Percentiles rank a stretch among this genome's conserved stretches.
These are phyloP conservation scores for Chlorodrepanis virens DNA, from an alignment of 2,113 vertebrate species.

Conservation along the genomic window DNA sequence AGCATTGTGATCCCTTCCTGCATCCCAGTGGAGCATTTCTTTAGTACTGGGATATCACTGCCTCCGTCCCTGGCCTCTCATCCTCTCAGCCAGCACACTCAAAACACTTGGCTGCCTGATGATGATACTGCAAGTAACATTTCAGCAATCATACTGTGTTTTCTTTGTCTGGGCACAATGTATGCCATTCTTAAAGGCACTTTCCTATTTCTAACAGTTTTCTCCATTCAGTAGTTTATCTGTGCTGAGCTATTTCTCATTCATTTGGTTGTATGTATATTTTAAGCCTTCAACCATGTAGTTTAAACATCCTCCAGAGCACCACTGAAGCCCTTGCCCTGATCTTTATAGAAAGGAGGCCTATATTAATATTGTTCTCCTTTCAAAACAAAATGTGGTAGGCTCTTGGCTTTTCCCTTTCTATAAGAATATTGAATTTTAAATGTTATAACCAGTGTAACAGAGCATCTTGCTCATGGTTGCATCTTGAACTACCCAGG, in stretches of 20 bases:
- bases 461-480: neutral
- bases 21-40: neutral
- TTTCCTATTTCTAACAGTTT: neutral
- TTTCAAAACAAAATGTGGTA: neutral
- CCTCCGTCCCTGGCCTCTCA: fast-evolving
- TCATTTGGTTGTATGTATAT: neutral
- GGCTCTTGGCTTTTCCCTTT: neutral
- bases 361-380: neutral
- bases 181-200: neutral
- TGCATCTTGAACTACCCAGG: neutral
- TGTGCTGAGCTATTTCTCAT: neutral
- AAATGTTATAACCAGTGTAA: neutral
- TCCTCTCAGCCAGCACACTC: neutral
- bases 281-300: neutral
- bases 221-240: neutral
- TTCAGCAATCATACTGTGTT: neutral
- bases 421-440: neutral
- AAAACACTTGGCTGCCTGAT: neutral
- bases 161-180: neutral
- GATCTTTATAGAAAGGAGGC: neutral
- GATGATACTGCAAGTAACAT: neutral
- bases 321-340: neutral
- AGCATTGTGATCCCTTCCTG: neutral
- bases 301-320: neutral
- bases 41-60: neutral